Evolutionary conservation across 2,888 invertebrate genomes (phyloP).

Genomic region (Napeogenes sylphis): DNA sequence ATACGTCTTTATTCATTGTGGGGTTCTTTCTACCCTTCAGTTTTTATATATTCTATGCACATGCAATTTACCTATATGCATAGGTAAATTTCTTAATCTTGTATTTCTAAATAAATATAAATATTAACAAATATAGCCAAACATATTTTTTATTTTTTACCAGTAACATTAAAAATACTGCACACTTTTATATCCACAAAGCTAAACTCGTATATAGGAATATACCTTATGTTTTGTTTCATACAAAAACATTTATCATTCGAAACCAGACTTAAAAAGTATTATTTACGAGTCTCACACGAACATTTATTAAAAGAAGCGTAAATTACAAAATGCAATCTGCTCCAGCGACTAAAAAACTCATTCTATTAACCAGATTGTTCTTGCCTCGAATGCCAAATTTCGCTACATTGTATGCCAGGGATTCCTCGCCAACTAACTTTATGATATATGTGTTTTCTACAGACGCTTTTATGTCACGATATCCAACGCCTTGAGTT

Average conservation of each 20-base stretch:
- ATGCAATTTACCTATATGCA: too few relatives aligned
- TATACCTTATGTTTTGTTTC: too few relatives aligned
- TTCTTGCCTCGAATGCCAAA: slow-evolving; percentile 73
- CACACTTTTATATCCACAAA: too few relatives aligned
- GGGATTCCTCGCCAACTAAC: slow-evolving; percentile 63
- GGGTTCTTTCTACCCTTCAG: too few relatives aligned
- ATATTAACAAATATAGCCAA: too few relatives aligned
- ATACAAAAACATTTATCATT: neutral
- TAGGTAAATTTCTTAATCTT: too few relatives aligned
- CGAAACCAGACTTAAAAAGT: slow-evolving; percentile 10
- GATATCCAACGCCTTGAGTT: slow-evolving; percentile 53
- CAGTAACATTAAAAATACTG: too few relatives aligned
- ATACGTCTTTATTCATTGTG: too few relatives aligned
- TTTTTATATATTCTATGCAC: too few relatives aligned
- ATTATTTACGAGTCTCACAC: slow-evolving; percentile 14
- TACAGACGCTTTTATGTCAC: slow-evolving; percentile 61
- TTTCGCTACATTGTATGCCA: slow-evolving; percentile 60
- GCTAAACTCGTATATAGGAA: too few relatives aligned
- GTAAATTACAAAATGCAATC: slow-evolving; percentile 26
- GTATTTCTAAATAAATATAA: too few relatives aligned
- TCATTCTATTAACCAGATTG: slow-evolving; percentile 72
- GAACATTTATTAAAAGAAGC: slow-evolving; percentile 7
- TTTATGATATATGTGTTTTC: slow-evolving; percentile 68
- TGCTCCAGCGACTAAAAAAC: slow-evolving; percentile 50
- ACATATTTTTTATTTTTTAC: too few relatives aligned